Percentiles rank a stretch among this genome's conserved stretches.
phyloP scores from a whole-genome alignment of 2,113 vertebrate species.

The Crotalus viridis region DNA sequence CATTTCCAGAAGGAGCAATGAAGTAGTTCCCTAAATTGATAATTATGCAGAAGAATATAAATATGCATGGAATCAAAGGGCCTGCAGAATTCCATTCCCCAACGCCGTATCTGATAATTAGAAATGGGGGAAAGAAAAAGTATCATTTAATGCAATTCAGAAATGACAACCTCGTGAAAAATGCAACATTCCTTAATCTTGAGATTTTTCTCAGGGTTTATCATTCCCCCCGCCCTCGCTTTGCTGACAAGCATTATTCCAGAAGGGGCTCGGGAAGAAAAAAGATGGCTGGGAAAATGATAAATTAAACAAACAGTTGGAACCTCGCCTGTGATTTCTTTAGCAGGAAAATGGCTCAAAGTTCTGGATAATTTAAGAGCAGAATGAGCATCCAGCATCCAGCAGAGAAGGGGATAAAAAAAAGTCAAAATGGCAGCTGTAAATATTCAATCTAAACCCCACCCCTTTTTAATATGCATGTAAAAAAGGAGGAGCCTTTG shows the following conservation, averaged over 20 bases:
- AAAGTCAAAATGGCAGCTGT: not conserved
- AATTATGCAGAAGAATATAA: slow-evolving; percentile 45
- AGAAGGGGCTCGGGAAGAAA: not conserved
- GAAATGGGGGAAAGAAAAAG: slow-evolving; percentile 32
- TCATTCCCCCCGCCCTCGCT: not conserved
- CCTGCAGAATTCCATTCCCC: slow-evolving; percentile 4
- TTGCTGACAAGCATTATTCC: not conserved
- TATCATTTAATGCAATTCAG: slow-evolving; percentile 44
- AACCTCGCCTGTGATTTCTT: not conserved
- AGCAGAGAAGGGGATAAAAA: not conserved
- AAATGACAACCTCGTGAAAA: slow-evolving; percentile 48
- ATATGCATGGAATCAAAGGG: slow-evolving; percentile 49
- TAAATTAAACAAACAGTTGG: not conserved
- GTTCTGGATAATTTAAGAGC: not conserved
- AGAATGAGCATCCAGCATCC: not conserved
- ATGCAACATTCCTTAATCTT: slow-evolving; percentile 39
- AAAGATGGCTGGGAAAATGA: not conserved
- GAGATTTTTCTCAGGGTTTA: not conserved
- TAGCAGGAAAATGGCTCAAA: not conserved
- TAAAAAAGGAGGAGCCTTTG: not conserved
- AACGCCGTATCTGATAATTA: slow-evolving; percentile 38
- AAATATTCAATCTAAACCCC: not conserved
- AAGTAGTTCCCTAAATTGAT: slow-evolving; percentile 38
- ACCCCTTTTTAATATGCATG: not conserved
- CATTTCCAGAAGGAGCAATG: slow-evolving; percentile 36